A percentile compares a stretch with the other conserved stretches of the same genome.
Evolutionary conservation across 2,113 vertebrate genomes (phyloP).

Genomic region (Macquaria ambigua): DNA sequence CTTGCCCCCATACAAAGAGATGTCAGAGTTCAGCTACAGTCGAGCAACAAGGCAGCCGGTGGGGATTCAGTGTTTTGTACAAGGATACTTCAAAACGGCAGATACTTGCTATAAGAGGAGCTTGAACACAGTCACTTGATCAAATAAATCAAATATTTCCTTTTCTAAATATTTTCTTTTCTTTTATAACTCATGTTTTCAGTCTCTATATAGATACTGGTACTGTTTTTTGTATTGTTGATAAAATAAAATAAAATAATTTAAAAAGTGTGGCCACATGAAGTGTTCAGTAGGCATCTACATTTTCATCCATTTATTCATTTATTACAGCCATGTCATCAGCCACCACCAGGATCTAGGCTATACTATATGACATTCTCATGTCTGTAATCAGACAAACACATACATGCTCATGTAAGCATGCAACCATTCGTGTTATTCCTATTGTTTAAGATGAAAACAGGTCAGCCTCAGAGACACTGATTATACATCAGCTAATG

Average conservation of each 20-base stretch:
- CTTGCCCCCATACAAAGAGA: background rate
- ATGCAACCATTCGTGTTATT: background rate
- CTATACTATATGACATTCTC: background rate
- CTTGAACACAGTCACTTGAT: background rate
- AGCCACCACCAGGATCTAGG: background rate
- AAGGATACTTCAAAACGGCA: background rate
- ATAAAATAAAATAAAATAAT: background rate
- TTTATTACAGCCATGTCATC: background rate
- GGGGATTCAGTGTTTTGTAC: background rate
- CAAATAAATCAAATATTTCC: too few species aligned
- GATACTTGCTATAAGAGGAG: background rate
- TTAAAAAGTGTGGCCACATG: background rate
- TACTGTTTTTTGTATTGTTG: background rate
- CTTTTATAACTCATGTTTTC: background rate
- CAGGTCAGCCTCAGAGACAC: background rate
- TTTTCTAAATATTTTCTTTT: too few species aligned
- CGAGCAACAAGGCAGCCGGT: background rate
- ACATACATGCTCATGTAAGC: background rate
- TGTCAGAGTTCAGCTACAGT: constrained; percentile 7
- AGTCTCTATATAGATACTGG: background rate
- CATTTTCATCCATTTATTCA: background rate
- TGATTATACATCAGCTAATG: background rate
- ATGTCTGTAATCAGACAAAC: background rate
- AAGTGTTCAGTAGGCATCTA: background rate
- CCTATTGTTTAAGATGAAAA: background rate